Base-by-base conservation (phyloP, 2,113 vertebrate genomes). In the Lathamus discolor region DNA sequence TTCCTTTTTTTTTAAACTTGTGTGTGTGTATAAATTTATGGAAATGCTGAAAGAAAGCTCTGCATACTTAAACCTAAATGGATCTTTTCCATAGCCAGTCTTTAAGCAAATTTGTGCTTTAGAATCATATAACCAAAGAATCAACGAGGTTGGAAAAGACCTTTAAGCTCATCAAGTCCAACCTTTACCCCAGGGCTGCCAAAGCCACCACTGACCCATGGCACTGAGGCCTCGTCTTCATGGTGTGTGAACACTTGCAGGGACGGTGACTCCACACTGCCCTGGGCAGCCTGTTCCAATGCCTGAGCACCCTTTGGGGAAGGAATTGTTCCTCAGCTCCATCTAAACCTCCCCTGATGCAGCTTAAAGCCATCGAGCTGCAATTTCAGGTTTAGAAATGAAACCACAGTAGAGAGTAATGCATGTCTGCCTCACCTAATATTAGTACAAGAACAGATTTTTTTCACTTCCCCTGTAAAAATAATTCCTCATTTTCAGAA, bases 1-100 rank as follows among this genome's bases (percentile, higher is more conserved):
- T 33, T 67, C 1, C 2, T 25, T 25, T 13, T 37, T 23, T 39
- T 13, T 8, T 5, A 19, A 10, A 7, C 4, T 14, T 16, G 4
- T 2, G 1, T 4, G 3, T 49, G 17, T 39, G 17, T 46, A 7
- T n/a, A 77, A 51, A 75, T 84, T 63, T 41, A 59, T 35, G 33
- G 51, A 72, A 94, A 63, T 23, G 3, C 8, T 77, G 37, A 54
- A 44, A 28, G 25, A 63, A 86, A 67, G 2, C 3, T 92, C 33
- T 44, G 23, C 9, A 39, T 29, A 28, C 25, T 54, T 61, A 20
- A 54, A 91, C 64, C 13, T 62, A 69, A 82, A 51, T 1, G 25
- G 17, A 41, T 64, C 62, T 27, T 41, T 64, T 64, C 8, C 39
- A 29, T 41, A 64, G 62, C 62, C 37, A 13, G 5, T 28, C 52